A percentile compares a stretch with the other conserved stretches of the same genome.
Evolutionary conservation across 2,113 vertebrate genomes (phyloP).

Genomic region (Acanthisitta chloris): DNA sequence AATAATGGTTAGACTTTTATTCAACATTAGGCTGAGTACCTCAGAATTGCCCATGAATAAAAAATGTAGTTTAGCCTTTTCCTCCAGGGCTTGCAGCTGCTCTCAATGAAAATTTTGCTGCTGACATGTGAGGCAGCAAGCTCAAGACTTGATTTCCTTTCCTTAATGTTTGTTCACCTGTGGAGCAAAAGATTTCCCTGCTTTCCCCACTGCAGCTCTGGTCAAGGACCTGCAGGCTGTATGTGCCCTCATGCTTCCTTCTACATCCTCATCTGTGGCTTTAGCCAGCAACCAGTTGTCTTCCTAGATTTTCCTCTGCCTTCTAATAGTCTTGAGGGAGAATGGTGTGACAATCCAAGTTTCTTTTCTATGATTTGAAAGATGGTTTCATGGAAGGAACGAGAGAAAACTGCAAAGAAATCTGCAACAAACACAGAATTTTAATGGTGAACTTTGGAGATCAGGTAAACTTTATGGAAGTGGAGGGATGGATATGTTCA

Average conservation of each 20-base stretch:
- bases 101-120: not conserved
- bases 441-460: not conserved
- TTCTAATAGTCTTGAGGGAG: not conserved
- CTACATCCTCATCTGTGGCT: not conserved
- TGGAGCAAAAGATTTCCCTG: not conserved
- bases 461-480: not conserved
- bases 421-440: not conserved
- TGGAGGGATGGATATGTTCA: not conserved
- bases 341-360: not conserved
- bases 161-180: not conserved
- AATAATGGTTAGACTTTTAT: not conserved
- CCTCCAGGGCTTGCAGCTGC: not conserved
- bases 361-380: not conserved
- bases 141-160: not conserved
- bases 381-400: not conserved
- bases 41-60: not conserved
- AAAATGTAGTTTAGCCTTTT: not conserved
- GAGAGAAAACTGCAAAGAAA: not conserved
- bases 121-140: not conserved
- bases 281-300: not conserved
- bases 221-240: not conserved
- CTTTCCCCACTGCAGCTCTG: not conserved
- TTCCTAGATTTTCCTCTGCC: not conserved
- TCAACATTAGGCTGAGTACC: not conserved
- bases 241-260: rapidly evolving